Base-by-base conservation (phyloP, 2,888 invertebrate species). In the Trilocha varians region DNA sequence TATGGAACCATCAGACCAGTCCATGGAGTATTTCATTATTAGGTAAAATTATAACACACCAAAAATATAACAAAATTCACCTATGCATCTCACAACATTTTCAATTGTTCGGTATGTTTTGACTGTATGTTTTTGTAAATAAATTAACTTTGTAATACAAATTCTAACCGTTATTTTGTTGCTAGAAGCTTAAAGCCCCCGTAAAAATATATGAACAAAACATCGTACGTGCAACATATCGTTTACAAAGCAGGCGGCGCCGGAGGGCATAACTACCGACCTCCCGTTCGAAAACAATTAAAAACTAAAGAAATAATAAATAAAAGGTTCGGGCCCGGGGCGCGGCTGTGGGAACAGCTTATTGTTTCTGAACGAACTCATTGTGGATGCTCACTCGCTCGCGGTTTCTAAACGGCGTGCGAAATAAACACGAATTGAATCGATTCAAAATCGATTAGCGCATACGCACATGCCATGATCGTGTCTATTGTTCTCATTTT, bases 271-370 rank as follows among this genome's bases (percentile, higher is more conserved):
- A 55, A 57, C 71, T 62, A 66, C 69, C 73, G 66, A 63, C 78
- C 79, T 79, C 73, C 62, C 58, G 60, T 71, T 73, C 62, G 59
- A 75, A 77, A 83, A 83, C 82, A 82, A 84, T 82, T 79, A 80
- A 65, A 62, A 62, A 25, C 25, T 53, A 58, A 68, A 65, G 64
- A 61, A 59, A 65, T 62, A 53, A 52, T 45, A 55, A 47, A 47
- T 45, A 48, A 40, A n/a, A 41, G 60, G 65, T 62, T 47, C 53
- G 58, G 11, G 69, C 72, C 69, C 55, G 68, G 69, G 75, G 79
- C 73, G 72, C 61, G 74, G 63, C 55, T 73, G 74, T 78, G 69
- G 75, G 79, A 72, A 71, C 61, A 73, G 63, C 55, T 73, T 73
- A 78, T 80, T 80, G 78, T 80, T 71, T 36, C 43, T 48, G 45